Percentiles rank a stretch among this genome's conserved stretches.
These are phyloP conservation scores for Acleris holmiana DNA, from an alignment of 2,888 invertebrate genomes.

Conservation along the genomic window DNA sequence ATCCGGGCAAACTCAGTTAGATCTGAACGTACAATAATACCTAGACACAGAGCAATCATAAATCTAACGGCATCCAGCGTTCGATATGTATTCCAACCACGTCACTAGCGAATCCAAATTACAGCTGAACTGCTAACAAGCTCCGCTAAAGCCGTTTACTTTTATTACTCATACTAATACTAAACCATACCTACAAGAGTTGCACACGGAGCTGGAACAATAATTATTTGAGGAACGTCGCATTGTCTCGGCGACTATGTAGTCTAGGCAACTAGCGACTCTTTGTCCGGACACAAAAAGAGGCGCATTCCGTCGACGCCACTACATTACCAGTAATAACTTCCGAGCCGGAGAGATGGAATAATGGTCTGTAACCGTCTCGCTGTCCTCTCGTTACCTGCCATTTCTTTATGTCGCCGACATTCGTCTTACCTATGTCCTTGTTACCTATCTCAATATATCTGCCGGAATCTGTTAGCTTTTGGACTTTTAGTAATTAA, in stretches of 20 bases:
- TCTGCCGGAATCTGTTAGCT: too few relatives aligned
- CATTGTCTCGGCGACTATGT: slow-evolving; percentile 61
- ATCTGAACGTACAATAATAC: too few relatives aligned
- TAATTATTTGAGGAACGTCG: slow-evolving; percentile 44
- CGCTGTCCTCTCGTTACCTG: slow-evolving; percentile 55
- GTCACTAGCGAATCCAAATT: slow-evolving; percentile 3
- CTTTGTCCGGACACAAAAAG: slow-evolving; percentile 67
- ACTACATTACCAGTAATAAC: slow-evolving; percentile 73
- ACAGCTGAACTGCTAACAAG: slow-evolving; percentile 6
- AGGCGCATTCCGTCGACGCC: slow-evolving; percentile 52
- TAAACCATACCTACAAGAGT: background rate
- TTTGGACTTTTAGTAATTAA: too few relatives aligned
- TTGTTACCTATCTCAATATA: background rate
- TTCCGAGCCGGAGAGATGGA: slow-evolving; percentile 60
- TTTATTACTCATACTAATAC: background rate
- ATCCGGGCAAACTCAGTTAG: too few relatives aligned
- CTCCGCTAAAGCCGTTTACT: slow-evolving; percentile 3
- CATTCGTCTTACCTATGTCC: slow-evolving; percentile 32
- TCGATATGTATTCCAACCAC: slow-evolving; percentile 13
- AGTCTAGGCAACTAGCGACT: slow-evolving; percentile 46
- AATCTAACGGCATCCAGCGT: slow-evolving; percentile 4
- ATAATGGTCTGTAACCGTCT: slow-evolving; percentile 62
- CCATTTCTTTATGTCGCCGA: slow-evolving; percentile 44
- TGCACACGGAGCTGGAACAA: slow-evolving; percentile 1
- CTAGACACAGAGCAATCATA: slow-evolving; percentile 2